Percentiles rank a stretch among this genome's conserved stretches.
phyloP scores from a whole-genome alignment of 2,113 vertebrate species.

The Miniopterus natalensis region DNA sequence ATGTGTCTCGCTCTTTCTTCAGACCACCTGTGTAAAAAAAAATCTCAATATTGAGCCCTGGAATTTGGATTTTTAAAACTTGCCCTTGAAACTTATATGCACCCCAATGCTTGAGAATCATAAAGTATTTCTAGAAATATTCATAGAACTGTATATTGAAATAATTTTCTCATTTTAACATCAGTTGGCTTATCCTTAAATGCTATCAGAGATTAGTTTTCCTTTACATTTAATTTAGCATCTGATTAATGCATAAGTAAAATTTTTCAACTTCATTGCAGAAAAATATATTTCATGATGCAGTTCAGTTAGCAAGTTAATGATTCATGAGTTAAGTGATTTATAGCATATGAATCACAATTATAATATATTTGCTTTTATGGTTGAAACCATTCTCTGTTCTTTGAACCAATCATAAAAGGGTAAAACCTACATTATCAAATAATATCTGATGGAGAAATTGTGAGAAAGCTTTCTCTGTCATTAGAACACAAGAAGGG shows the following conservation, averaged over 20 bases:
- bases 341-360: slow-evolving; percentile 63
- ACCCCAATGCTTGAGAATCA: background rate
- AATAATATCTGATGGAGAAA: slow-evolving; percentile 7
- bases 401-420: slow-evolving; percentile 31
- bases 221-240: slow-evolving; percentile 75
- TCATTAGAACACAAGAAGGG: background rate
- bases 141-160: background rate
- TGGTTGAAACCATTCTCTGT: slow-evolving; percentile 26
- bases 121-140: background rate
- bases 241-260: slow-evolving; percentile 61
- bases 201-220: slow-evolving; percentile 57
- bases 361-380: slow-evolving; percentile 48
- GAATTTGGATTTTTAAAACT: background rate
- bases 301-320: slow-evolving; percentile 72
- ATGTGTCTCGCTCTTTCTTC: background rate
- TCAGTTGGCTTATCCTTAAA: background rate
- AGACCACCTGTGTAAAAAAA: background rate
- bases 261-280: slow-evolving; percentile 56
- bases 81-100: background rate
- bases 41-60: background rate
- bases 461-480: background rate
- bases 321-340: slow-evolving; percentile 73
- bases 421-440: background rate
- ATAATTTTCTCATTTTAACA: slow-evolving; percentile 43
- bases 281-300: slow-evolving; percentile 69